Conservation (phyloP, 1,140 invertebrate genomes). For the Drosophila arawakana region DNA sequence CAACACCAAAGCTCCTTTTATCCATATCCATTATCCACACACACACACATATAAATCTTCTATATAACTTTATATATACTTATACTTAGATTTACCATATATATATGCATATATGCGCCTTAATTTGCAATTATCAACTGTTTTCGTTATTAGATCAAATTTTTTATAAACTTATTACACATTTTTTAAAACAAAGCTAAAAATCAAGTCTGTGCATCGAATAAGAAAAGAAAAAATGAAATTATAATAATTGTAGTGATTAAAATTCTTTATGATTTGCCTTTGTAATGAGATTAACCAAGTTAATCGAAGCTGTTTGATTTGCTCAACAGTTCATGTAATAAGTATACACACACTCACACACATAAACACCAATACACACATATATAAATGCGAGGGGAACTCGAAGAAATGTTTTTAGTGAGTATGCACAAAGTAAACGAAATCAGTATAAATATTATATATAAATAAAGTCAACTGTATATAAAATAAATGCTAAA, state of each 20-base stretch:
- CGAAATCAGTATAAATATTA: conserved; percentile 33
- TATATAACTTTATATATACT: not conserved
- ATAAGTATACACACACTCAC: conserved; percentile 42
- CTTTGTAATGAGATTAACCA: conserved; percentile 73
- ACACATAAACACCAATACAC: no score
- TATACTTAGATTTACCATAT: not conserved
- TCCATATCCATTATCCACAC: conserved; percentile 25
- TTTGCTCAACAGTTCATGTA: conserved; percentile 73
- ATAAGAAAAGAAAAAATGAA: conserved; percentile 10
- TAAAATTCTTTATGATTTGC: conserved; percentile 72
- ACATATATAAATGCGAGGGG: not conserved
- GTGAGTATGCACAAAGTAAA: conserved; percentile 41
- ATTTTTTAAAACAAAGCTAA: conserved; percentile 21
- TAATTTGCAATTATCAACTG: conserved; percentile 56
- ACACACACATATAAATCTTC: conserved; percentile 15
- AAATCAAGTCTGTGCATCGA: conserved; percentile 58
- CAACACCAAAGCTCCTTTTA: conserved; percentile 7
- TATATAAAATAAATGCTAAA: conserved; percentile 48
- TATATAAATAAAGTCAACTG: conserved; percentile 72
- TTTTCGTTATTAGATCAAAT: conserved; percentile 54
- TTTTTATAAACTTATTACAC: conserved; percentile 32
- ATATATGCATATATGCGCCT: conserved; percentile 37
- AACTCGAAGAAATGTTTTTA: conserved; percentile 27
- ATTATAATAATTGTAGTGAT: conserved; percentile 23
- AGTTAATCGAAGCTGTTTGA: conserved; percentile 78